Conservation (phyloP, 2,888 invertebrate species). For the Marronus borbonicus region DNA sequence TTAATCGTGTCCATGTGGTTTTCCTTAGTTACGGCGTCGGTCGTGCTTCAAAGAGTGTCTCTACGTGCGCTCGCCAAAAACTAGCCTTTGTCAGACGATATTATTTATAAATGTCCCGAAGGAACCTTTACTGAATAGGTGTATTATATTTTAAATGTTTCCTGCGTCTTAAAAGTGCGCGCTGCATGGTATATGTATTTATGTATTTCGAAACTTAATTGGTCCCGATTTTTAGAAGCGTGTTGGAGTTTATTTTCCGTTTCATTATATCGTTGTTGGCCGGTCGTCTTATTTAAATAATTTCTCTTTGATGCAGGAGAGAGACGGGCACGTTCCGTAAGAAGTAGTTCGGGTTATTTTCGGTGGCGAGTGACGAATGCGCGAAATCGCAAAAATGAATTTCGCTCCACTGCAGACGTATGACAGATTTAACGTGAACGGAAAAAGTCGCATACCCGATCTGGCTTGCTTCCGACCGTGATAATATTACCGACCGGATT, state of each 20-base stretch:
- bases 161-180: constrained; percentile 65
- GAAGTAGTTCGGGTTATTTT: constrained; percentile 4
- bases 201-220: constrained; percentile 35
- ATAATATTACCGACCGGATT: not conserved
- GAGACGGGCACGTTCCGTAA: not conserved
- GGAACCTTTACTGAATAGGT: constrained; percentile 50
- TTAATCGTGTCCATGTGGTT: constrained; percentile 65
- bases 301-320: constrained; percentile 2
- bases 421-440: not conserved
- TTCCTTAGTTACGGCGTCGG: constrained; percentile 67
- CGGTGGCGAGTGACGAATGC: constrained; percentile 10
- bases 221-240: constrained; percentile 34
- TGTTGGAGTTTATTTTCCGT: constrained; percentile 59
- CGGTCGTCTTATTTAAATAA: constrained; percentile 57
- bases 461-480: not conserved
- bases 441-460: constrained; percentile 28
- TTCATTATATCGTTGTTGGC: constrained; percentile 65
- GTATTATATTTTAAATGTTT: constrained; percentile 66
- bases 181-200: constrained; percentile 37
- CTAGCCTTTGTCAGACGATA: constrained; percentile 28
- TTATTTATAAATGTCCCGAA: constrained; percentile 37
- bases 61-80: constrained; percentile 61
- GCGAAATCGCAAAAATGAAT: constrained; percentile 28
- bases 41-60: constrained; percentile 65
- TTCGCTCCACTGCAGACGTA: not conserved